Evolutionary conservation across 2,797 vertebrate species (phyloP).

Genomic region (Lerista edwardsae): DNA sequence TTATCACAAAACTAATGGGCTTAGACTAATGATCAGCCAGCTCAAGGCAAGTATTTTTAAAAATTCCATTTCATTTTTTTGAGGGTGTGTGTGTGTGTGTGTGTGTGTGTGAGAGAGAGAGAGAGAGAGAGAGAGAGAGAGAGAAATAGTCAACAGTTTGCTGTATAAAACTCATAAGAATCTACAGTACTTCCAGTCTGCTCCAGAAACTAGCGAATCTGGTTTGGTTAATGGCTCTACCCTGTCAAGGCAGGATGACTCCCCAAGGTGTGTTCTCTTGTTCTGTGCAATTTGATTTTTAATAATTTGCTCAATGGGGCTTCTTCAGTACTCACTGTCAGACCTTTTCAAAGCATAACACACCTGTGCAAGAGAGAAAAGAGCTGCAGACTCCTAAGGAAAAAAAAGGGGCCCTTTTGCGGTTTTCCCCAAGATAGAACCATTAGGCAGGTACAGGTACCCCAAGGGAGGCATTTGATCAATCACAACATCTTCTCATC

Average conservation of each 20-base stretch:
- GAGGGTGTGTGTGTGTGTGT: too few relatives aligned
- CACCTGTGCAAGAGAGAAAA: background rate
- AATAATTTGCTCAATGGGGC: background rate
- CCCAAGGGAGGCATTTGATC: too few relatives aligned
- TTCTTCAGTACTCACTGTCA: background rate
- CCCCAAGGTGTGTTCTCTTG: background rate
- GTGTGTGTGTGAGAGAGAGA: too few relatives aligned
- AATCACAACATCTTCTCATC: background rate
- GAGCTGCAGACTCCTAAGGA: background rate
- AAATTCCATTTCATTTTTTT: slow-evolving; percentile 6
- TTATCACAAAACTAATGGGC: slow-evolving; percentile 68
- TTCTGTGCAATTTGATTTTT: slow-evolving; percentile 1
- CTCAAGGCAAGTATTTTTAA: background rate
- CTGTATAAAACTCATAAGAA: slow-evolving; percentile 44
- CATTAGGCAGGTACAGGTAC: background rate
- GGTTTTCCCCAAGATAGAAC: background rate
- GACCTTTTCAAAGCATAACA: background rate
- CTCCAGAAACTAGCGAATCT: slow-evolving; percentile 54
- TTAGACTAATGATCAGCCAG: slow-evolving; percentile 62
- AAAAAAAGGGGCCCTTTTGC: background rate
- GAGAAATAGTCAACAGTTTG: slow-evolving; percentile 50
- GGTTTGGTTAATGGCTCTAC: slow-evolving; percentile 43
- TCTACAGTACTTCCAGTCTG: slow-evolving; percentile 36
- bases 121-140: too few relatives aligned
- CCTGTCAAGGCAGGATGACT: slow-evolving; percentile 28